Evolutionary conservation across 2,888 invertebrate species (phyloP), one percentile per base, ranked within the genome.

Genomic region (Limenitis camilla): DNA sequence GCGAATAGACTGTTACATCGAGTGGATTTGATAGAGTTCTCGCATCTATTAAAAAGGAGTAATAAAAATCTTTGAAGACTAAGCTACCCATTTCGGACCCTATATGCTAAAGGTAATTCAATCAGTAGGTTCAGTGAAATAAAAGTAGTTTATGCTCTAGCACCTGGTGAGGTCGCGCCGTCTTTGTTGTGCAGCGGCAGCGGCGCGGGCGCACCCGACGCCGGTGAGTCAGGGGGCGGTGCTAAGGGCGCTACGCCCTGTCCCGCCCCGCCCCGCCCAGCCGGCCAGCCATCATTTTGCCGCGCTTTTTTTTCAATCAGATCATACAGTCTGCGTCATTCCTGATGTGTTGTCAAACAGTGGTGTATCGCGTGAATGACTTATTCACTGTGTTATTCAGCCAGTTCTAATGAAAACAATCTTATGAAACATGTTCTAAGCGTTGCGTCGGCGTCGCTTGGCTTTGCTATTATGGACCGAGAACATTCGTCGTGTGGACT

Each of bases 231-330:
- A 81, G 70, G 80, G 81, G 86, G 84, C 83, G 84, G 73, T 67
- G 69, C 83, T 78, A 74, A 81, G 82, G 84, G 84, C 84, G 81
- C 78, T 75, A 80, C 84, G 84, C 83, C 83, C 81, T 76, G 68
- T 60, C 59, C 67, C 68, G 69, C 68, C 72, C 66, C 74, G 70
- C 72, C 64, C 81, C 85, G 81, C 82, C 85, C 83, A 78, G 63
- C 71, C 78, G 74, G 76, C 78, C 78, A 74, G 76, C 77, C 80
- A 83, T 79, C 66, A 79, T 81, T 83, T 81, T 81, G 75, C 79
- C 79, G 79, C 79, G 76, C 76, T n/a, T 81, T 83, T 84, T 84
- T 79, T 79, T 74, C 69, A 74, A 77, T 75, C 74, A 73, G 66
- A 66, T 69, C 66, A 72, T 69, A 65, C 64, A 19, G 19, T 19